Evolutionary conservation across 2,888 invertebrate species (phyloP).

Genomic region (Aphidius colemani): DNA sequence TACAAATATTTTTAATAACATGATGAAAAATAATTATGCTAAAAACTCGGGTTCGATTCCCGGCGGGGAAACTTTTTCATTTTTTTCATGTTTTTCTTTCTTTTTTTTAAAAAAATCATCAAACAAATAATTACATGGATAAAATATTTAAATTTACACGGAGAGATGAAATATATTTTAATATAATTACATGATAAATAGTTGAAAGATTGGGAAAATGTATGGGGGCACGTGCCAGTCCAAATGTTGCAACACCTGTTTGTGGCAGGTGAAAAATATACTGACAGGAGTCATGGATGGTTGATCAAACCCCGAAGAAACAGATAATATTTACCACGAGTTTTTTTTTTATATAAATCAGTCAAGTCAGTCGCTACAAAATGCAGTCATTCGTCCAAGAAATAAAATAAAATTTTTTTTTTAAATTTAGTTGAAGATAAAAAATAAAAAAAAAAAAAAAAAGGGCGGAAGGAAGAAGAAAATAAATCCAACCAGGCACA

Average conservation of each 20-base stretch:
- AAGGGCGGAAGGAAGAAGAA: constrained; percentile 23
- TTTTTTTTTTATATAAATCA: constrained; percentile 1
- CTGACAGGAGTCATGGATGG: constrained; percentile 32
- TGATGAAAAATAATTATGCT: too few species aligned
- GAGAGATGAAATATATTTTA: too few species aligned
- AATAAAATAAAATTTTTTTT: constrained; percentile 1
- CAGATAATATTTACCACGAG: constrained; percentile 5
- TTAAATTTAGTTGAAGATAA: constrained; percentile 3
- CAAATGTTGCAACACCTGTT: constrained; percentile 48
- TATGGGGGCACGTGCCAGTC: constrained; percentile 16
- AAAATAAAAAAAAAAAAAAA: constrained; percentile 11
- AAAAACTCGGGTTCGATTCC: too few species aligned
- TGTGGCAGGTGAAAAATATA: constrained; percentile 44
- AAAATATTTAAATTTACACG: too few species aligned
- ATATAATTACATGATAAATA: not conserved
- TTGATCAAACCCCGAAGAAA: constrained; percentile 27
- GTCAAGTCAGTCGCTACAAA: not conserved
- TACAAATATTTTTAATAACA: too few species aligned
- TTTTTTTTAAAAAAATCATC: too few species aligned
- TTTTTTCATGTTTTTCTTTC: too few species aligned
- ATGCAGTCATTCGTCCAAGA: not conserved
- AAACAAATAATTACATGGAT: too few species aligned
- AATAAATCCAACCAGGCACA: constrained; percentile 34
- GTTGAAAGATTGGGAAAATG: constrained; percentile 5
- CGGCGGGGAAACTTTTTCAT: too few species aligned